phyloP scores from a whole-genome alignment of 2,113 vertebrate species.

The Chiloscyllium plagiosum region DNA sequence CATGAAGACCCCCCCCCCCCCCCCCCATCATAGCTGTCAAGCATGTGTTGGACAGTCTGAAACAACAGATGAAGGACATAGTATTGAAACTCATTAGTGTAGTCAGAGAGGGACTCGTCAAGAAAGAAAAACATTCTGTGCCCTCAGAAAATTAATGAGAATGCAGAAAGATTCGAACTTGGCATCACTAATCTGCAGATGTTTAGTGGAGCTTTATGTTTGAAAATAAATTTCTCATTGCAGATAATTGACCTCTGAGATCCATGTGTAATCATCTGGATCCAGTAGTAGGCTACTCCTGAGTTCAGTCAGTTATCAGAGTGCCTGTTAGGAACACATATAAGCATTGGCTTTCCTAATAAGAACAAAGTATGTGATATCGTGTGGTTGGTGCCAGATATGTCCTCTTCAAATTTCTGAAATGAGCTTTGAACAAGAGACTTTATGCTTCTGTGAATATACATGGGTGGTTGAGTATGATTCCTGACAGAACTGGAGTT shows the following conservation, averaged over 20 bases:
- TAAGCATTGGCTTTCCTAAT: conserved; percentile 1
- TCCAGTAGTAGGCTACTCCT: background rate
- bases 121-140: background rate
- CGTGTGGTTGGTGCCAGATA: background rate
- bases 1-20: too few relatives aligned
- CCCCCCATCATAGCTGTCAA: background rate
- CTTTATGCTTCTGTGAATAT: background rate
- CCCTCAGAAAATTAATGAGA: background rate
- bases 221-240: background rate
- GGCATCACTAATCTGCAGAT: background rate
- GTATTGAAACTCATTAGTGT: background rate
- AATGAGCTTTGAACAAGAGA: background rate
- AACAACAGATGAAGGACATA: background rate
- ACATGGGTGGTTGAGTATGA: background rate
- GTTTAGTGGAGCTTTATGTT: background rate
- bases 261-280: background rate
- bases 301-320: background rate
- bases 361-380: background rate
- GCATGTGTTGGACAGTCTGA: background rate
- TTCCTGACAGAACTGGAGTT: background rate
- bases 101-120: background rate
- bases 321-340: conserved; percentile 9
- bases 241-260: background rate
- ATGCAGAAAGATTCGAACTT: background rate
- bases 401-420: background rate